Conservation (phyloP, 2,113 vertebrate genomes). For the Odocoileus hemionus region DNA sequence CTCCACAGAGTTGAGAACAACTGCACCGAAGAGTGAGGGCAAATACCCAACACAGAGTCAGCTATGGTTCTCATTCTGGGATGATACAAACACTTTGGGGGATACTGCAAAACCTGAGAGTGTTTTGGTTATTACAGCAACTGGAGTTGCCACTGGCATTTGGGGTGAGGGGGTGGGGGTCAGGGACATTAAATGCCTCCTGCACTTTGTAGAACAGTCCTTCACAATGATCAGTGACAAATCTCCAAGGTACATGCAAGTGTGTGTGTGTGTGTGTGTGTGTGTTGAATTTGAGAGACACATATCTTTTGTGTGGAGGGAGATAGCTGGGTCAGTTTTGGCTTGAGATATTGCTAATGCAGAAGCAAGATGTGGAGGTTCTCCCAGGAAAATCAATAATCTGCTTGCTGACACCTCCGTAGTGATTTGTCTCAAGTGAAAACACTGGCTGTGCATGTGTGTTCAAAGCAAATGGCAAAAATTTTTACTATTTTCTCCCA, state of each 20-base stretch:
- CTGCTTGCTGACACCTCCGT: neutral
- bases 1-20: neutral
- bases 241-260: neutral
- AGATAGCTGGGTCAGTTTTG: neutral
- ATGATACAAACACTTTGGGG: too few species aligned
- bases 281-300: neutral
- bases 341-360: neutral
- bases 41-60: neutral
- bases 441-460: neutral
- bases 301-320: neutral
- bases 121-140: neutral
- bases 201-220: neutral
- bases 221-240: neutral
- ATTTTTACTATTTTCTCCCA: neutral
- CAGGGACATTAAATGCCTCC: neutral
- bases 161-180: neutral
- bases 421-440: neutral
- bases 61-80: neutral
- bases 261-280: neutral
- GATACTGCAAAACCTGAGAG: neutral
- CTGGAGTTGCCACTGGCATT: neutral
- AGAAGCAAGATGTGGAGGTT: neutral
- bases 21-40: neutral
- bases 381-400: neutral
- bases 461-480: neutral